Evolutionary conservation across 2,888 invertebrate species (phyloP), one percentile per base, ranked within the genome.

Genomic region (Coenonympha glycerion): DNA sequence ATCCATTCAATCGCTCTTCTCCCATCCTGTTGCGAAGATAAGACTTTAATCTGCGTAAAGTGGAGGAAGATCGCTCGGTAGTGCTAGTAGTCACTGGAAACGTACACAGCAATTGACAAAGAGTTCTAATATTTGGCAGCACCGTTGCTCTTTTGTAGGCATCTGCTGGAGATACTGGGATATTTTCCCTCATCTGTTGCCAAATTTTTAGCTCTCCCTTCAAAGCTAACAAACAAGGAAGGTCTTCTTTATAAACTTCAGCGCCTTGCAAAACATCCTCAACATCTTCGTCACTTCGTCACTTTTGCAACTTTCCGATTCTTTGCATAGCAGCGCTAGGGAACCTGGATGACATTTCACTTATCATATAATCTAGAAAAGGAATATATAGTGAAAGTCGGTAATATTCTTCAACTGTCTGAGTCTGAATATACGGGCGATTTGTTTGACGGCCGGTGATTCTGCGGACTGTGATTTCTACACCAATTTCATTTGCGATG

Each of bases 221-320:
- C 33, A 33, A 33, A 33, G 33, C 16, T 33, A 26, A 33, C n/a
- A n/a, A 33, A 33, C 5, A 33, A 33, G 33, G 33, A 33, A 33
- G 33, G 13, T 31, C 13, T 16, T 33, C 15, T 16, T 33, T 16
- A 33, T 33, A 33, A 16, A 16, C 13, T 33, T 16, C 16, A 16
- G 26, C n/a, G 26, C 24, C 24, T 24, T 24, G 24, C 6, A 24
- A 24, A 24, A 24, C 24, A 24, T 24, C 24, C 24, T 24, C 24
- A 8, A 24, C 6, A 6, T 24, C 24, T 24, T 24, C 24, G 6
- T 24, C 24, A 8, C 24, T 24, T 24, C 24, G 24, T 3, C 6
- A 1, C 24, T 24, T 24, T 24, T 24, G 24, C 6, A 24, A 5
- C 24, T 24, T 5, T 24, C 24, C 24, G 24, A 24, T 24, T 4